A percentile compares a stretch with the other conserved stretches of the same genome.
Evolutionary conservation across 1,140 invertebrate species (phyloP).

Genomic region (Antheraea pernyi): DNA sequence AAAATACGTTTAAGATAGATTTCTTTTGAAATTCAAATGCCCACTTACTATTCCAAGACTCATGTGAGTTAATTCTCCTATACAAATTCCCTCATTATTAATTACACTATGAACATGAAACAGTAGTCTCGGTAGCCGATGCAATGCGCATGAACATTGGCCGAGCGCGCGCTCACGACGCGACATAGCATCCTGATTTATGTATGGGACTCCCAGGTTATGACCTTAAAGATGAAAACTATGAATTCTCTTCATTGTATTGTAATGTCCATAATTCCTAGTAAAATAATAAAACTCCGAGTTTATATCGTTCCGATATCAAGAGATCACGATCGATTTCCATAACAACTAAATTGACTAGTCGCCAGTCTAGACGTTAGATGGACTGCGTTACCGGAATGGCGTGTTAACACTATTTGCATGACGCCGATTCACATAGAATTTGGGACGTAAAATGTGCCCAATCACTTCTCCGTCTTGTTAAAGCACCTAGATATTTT

Average conservation of each 20-base stretch:
- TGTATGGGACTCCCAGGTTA: conserved; percentile 46
- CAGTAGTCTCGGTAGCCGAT: conserved; percentile 33
- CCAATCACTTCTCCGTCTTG: conserved; percentile 24
- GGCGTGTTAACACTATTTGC: conserved; percentile 21
- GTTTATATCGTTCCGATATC: not conserved
- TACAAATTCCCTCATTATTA: conserved; percentile 28
- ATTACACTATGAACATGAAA: conserved; percentile 36
- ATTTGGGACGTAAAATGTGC: conserved; percentile 25
- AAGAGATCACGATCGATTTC: not conserved
- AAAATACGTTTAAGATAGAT: not conserved
- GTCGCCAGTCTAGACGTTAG: not conserved
- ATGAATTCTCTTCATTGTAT: conserved; percentile 33
- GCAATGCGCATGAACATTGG: conserved; percentile 20
- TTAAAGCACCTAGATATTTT: conserved; percentile 22
- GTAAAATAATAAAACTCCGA: conserved; percentile 1
- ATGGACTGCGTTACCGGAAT: not conserved
- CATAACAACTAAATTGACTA: not conserved
- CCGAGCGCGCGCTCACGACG: conserved; percentile 37
- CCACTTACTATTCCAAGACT: no score
- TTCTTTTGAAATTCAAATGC: not conserved
- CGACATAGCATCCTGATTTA: conserved; percentile 46
- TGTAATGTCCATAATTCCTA: conserved; percentile 9
- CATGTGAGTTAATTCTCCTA: not conserved
- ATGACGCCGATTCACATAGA: conserved; percentile 23
- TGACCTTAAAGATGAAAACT: conserved; percentile 43